phyloP scores from a whole-genome alignment of 2,888 invertebrate species.

The Drosophila anomalipes region DNA sequence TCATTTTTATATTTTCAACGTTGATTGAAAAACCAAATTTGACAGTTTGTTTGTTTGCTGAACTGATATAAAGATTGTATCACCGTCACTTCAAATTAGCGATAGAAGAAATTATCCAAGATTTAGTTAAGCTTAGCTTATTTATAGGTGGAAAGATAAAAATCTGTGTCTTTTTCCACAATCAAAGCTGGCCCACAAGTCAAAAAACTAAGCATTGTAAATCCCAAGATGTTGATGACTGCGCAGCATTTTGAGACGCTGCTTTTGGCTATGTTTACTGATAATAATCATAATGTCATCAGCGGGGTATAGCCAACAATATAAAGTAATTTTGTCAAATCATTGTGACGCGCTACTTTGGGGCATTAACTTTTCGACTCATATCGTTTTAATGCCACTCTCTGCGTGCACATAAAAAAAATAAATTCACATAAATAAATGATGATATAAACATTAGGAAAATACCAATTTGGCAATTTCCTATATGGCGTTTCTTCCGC shows the following conservation, averaged over 20 bases:
- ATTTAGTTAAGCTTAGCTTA: not conserved
- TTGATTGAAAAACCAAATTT: not conserved
- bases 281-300: slow-evolving; percentile 31
- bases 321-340: slow-evolving; percentile 18
- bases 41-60: not conserved
- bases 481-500: slow-evolving; percentile 28
- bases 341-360: slow-evolving; percentile 28
- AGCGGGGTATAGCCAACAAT: not conserved
- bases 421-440: slow-evolving; percentile 38
- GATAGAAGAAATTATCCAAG: not conserved
- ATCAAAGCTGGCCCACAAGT: not conserved
- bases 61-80: not conserved
- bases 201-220: not conserved
- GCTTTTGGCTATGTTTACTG: not conserved
- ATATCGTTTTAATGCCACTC: slow-evolving; percentile 22
- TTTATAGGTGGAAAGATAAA: not conserved
- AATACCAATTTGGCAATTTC: slow-evolving; percentile 72
- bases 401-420: slow-evolving; percentile 17
- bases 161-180: not conserved
- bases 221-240: slow-evolving; percentile 11
- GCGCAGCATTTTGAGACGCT: not conserved
- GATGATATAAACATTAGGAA: slow-evolving; percentile 71
- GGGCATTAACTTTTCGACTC: slow-evolving; percentile 33
- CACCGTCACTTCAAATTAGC: not conserved
- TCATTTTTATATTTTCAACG: not conserved